Base-by-base conservation (phyloP, 1,140 invertebrate genomes). In the Drosophila mayri region DNA sequence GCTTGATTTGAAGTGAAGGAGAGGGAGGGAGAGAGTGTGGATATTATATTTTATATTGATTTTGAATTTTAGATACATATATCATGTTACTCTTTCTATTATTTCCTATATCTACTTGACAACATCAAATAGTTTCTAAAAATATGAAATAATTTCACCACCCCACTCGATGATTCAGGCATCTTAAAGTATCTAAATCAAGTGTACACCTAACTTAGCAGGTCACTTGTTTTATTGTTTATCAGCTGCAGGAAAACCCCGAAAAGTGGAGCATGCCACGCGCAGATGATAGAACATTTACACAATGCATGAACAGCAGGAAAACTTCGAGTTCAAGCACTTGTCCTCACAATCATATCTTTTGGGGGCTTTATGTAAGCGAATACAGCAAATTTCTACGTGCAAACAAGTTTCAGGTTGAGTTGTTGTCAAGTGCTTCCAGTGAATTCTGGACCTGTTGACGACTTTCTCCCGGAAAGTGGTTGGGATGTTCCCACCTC, bases 401-500 rank as follows among this genome's bases (percentile, higher is more conserved):
- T 35, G 30, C 28, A 59, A 71, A 72, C 68, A n/a, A 41, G 68
- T 72, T 72, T 32, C 28, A 18, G 37, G 7, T 59, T 60, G 30
- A 20, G 37, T 52, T 30, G 38, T 37, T 65, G 62, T 37, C 22
- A 32, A 70, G 62, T 44, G 20, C 25, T 66, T 54, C 47, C 62
- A 70, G 66, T 59, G 37, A n/a, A 72, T 72, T 72, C 68, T 72
- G 68, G 30, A 71, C 66, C 68, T 49, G 66, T 49, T 59, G 54
- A 38, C 37, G 52, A 72, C 68, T 72, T 72, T 72, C 68, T 59
- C 68, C 68, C 37, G 14, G 37, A 37, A 28, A 22, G 28, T 25
- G 37, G 20, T 35, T 71, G 65, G 30, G 30, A 35, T 52, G 50
- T 35, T 8, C 50, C 50, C 30, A n/a, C 37, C 47, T 54, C 49